Percentiles rank a stretch among this genome's conserved stretches.
phyloP scores from a whole-genome alignment of 2,888 invertebrate genomes.

The Artemia sinica region DNA sequence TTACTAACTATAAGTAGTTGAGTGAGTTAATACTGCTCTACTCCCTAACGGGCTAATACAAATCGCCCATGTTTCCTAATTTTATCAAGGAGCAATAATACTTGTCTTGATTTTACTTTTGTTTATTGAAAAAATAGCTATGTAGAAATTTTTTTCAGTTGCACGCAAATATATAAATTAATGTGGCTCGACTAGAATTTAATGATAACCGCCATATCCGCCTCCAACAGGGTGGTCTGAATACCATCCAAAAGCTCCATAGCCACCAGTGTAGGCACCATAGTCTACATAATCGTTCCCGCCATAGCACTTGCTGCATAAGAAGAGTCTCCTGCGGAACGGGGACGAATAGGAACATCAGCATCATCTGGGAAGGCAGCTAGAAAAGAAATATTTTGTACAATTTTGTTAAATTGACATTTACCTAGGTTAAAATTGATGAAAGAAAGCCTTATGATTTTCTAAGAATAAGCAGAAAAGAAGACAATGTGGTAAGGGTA shows the following conservation, averaged over 20 bases:
- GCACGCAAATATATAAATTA: background rate
- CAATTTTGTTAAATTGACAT: too few relatives aligned
- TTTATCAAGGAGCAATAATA: too few relatives aligned
- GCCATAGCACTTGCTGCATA: slow-evolving; percentile 23
- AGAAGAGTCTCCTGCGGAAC: slow-evolving; percentile 16
- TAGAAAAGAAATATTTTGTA: too few relatives aligned
- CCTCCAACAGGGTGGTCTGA: slow-evolving; percentile 27
- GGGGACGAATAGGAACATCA: background rate
- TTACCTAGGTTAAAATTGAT: too few relatives aligned
- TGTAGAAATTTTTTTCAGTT: slow-evolving; percentile 1
- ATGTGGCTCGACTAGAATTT: background rate
- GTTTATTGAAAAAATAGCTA: slow-evolving; percentile 1
- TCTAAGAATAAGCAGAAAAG: too few relatives aligned
- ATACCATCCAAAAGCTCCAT: slow-evolving; percentile 30
- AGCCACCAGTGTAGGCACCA: slow-evolving; percentile 29
- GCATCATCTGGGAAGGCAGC: too few relatives aligned
- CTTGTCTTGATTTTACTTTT: background rate
- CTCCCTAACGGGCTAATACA: too few relatives aligned
- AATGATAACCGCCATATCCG: background rate
- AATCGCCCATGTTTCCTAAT: too few relatives aligned
- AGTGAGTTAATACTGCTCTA: too few relatives aligned
- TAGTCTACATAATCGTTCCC: slow-evolving; percentile 27
- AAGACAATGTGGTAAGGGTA: too few relatives aligned
- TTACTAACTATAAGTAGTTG: too few relatives aligned
- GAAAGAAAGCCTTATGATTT: too few relatives aligned